A percentile compares a stretch with the other conserved stretches of the same genome.
Conservation (phyloP, 2,113 vertebrate genomes). For the Odobenus rosmarus region DNA sequence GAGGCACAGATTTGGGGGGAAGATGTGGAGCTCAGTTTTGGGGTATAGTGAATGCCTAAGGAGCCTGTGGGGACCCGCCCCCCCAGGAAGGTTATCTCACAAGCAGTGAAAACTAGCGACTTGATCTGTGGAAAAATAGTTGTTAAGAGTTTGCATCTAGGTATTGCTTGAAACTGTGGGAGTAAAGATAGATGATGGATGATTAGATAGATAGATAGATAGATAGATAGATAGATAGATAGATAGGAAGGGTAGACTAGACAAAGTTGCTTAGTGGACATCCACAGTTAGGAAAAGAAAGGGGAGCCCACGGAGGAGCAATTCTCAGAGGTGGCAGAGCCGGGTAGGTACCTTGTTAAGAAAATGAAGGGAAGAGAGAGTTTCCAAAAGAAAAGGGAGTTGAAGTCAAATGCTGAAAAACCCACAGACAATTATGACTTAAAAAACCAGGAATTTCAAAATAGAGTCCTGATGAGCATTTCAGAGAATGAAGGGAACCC, state of each 20-base stretch:
- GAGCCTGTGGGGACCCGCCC: background rate
- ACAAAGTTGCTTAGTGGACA: background rate
- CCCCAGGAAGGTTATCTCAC: background rate
- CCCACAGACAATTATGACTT: background rate
- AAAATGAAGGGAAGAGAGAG: background rate
- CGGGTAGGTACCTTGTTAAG: background rate
- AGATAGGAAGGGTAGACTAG: background rate
- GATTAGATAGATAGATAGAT: background rate
- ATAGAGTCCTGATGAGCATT: background rate
- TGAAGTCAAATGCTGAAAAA: background rate
- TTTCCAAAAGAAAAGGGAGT: slow-evolving; percentile 35
- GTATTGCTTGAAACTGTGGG: background rate
- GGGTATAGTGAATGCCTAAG: background rate
- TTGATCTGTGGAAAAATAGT: slow-evolving; percentile 12
- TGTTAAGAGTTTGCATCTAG: background rate
- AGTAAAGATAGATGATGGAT: background rate
- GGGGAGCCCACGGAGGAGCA: background rate
- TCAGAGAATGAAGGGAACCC: slow-evolving; percentile 8
- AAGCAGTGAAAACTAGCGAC: slow-evolving; percentile 16
- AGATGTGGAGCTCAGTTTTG: background rate
- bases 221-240: background rate
- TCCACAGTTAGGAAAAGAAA: background rate
- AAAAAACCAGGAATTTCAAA: slow-evolving; percentile 18
- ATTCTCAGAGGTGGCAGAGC: background rate
- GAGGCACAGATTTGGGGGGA: background rate